phyloP scores from a whole-genome alignment of 2,888 invertebrate genomes.

The Palloptera scutellata region DNA sequence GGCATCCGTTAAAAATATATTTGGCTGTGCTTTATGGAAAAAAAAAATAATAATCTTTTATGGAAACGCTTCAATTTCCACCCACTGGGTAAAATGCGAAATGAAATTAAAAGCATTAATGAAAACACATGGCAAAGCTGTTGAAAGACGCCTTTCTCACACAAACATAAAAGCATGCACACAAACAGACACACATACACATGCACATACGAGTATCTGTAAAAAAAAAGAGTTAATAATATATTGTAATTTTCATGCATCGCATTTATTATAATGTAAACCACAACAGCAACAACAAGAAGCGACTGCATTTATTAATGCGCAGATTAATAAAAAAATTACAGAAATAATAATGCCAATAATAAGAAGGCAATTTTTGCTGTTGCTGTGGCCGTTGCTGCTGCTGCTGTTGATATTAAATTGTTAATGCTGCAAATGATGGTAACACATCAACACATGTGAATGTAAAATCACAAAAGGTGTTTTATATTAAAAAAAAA shows the following conservation, averaged over 20 bases:
- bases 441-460: neutral
- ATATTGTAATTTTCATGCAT: too few relatives aligned
- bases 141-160: neutral
- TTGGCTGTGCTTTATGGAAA: too few relatives aligned
- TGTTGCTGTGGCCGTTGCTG: neutral
- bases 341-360: too few relatives aligned
- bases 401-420: neutral
- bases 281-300: too few relatives aligned
- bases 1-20: too few relatives aligned
- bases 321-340: too few relatives aligned
- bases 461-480: neutral
- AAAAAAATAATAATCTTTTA: too few relatives aligned
- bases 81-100: neutral
- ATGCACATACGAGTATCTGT: neutral
- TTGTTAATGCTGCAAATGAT: neutral
- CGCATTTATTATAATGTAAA: too few relatives aligned
- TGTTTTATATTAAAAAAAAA: too few relatives aligned
- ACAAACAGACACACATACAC: conserved; percentile 1
- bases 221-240: too few relatives aligned
- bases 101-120: neutral
- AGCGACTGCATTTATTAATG: too few relatives aligned
- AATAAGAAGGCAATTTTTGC: neutral
- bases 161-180: neutral
- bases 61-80: neutral
- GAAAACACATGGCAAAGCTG: neutral